Evolutionary conservation across 2,113 vertebrate species (phyloP).

Genomic region (Platysternon megacephalum): DNA sequence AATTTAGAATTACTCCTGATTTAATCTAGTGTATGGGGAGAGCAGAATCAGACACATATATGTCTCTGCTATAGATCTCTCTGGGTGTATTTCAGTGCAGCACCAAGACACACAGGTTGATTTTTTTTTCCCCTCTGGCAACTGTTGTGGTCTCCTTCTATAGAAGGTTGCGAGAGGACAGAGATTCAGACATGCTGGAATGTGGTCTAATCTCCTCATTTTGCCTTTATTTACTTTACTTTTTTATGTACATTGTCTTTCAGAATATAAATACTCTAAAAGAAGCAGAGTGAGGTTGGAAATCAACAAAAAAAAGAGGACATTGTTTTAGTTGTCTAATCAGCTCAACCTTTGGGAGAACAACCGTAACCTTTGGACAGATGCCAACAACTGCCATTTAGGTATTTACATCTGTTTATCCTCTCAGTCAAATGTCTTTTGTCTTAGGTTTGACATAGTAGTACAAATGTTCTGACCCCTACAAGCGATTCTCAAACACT

Average conservation of each 20-base stretch:
- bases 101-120: neutral
- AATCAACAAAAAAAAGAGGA: slow-evolving; percentile 1
- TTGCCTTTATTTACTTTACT: slow-evolving; percentile 45
- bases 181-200: slow-evolving; percentile 53
- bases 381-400: slow-evolving; percentile 76
- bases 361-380: slow-evolving; percentile 67
- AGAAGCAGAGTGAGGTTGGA: neutral
- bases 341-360: slow-evolving; percentile 49
- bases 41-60: slow-evolving; percentile 36
- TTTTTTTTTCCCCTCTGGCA: slow-evolving; percentile 29
- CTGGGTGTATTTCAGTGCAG: slow-evolving; percentile 9
- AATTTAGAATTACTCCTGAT: slow-evolving; percentile 57
- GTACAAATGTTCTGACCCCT: slow-evolving; percentile 76
- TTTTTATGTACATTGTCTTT: slow-evolving; percentile 39
- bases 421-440: slow-evolving; percentile 76
- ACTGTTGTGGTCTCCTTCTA: slow-evolving; percentile 44
- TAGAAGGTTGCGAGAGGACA: slow-evolving; percentile 59
- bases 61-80: slow-evolving; percentile 45
- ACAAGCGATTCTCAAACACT: slow-evolving; percentile 64
- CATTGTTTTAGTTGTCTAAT: slow-evolving; percentile 60
- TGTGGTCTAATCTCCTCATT: slow-evolving; percentile 44
- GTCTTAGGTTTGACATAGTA: slow-evolving; percentile 69
- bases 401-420: slow-evolving; percentile 84
- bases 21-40: slow-evolving; percentile 17
- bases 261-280: slow-evolving; percentile 43